These are phyloP conservation scores for Parnassius mnemosyne DNA, from an alignment of 2,888 invertebrate species.

Conservation along the genomic window DNA sequence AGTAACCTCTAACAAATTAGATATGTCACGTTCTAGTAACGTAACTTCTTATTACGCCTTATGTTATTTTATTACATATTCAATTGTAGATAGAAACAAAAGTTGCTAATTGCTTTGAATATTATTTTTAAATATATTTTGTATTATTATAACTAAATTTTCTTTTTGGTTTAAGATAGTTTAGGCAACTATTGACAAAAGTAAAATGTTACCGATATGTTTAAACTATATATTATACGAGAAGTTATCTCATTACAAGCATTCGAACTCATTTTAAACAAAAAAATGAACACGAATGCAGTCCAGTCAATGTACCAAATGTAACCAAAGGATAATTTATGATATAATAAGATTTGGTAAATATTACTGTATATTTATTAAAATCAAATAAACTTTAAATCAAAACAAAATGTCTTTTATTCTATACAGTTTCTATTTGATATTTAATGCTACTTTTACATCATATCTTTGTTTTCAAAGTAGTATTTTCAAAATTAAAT, in stretches of 20 bases:
- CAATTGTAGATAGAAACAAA: conserved; percentile 14
- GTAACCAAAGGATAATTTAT: conserved; percentile 41
- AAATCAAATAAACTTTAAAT: conserved; percentile 40
- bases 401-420: conserved; percentile 20
- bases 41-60: conserved; percentile 5
- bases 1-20: conserved; percentile 5
- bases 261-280: conserved; percentile 36
- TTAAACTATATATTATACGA: conserved; percentile 15
- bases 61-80: conserved; percentile 15
- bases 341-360: conserved; percentile 38
- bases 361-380: conserved; percentile 56
- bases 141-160: no score
- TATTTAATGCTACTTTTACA: conserved; percentile 15
- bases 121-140: no score
- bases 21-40: conserved; percentile 19
- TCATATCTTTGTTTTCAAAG: conserved; percentile 28
- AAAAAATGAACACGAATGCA: conserved; percentile 32
- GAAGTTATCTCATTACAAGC: conserved; percentile 25
- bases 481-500: conserved; percentile 12
- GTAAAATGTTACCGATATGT: conserved; percentile 21
- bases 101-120: conserved; percentile 5
- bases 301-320: conserved; percentile 39
- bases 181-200: conserved; percentile 12
- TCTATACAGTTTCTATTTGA: neutral
- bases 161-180: neutral